Evolutionary conservation across 53 echinoderm and acorn worm species (phyloP).

Genomic region (Echinometra lucunter): DNA sequence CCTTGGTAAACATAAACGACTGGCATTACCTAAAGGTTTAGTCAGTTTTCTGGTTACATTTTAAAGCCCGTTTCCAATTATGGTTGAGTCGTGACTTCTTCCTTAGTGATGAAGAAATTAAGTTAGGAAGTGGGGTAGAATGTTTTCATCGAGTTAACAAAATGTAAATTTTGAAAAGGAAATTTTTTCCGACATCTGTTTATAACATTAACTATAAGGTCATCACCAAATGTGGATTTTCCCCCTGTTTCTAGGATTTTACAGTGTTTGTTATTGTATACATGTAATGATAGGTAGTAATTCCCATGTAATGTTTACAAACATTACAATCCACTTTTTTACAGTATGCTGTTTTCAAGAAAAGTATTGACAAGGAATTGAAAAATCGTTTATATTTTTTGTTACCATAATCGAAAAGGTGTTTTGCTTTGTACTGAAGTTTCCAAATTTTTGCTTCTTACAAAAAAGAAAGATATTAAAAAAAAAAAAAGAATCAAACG

Average conservation of each 20-base stretch:
- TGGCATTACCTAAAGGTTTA: too few species aligned
- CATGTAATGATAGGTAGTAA: conserved; percentile 18
- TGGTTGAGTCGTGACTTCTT: not conserved
- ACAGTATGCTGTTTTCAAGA: not conserved
- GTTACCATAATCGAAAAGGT: conserved; percentile 45
- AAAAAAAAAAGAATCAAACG: not conserved
- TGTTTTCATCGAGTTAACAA: not conserved
- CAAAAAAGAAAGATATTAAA: conserved; percentile 12
- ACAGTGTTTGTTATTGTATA: conserved; percentile 18
- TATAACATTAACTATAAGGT: not conserved
- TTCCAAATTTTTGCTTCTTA: conserved; percentile 47
- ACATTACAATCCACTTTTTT: not conserved
- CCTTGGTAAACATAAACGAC: not conserved
- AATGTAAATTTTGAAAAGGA: not conserved
- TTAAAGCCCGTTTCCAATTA: not conserved
- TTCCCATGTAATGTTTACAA: conserved; percentile 33
- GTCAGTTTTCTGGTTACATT: not conserved
- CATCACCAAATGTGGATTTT: conserved; percentile 3
- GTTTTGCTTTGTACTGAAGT: conserved; percentile 51
- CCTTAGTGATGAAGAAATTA: not conserved
- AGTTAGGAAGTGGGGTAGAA: not conserved
- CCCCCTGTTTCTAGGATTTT: not conserved
- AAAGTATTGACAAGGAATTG: not conserved
- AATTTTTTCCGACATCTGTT: not conserved
- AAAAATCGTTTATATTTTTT: conserved; percentile 18